phyloP scores from a whole-genome alignment of 1,140 invertebrate genomes.

The Lanistes nyassanus region DNA sequence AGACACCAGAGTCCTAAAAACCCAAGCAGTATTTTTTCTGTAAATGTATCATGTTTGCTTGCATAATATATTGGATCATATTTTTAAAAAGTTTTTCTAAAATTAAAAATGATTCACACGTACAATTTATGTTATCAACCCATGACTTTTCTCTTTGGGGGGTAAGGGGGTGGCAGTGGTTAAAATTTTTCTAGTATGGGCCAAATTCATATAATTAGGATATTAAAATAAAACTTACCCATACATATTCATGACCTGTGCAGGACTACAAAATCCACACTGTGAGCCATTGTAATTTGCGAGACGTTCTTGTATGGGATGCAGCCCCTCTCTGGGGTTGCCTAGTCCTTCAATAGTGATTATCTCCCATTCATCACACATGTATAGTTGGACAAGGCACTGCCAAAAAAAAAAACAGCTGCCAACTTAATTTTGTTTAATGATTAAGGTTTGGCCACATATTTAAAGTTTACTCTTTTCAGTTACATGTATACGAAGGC shows the following conservation, averaged over 20 bases:
- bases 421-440: too few relatives aligned
- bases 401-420: too few relatives aligned
- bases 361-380: constrained; percentile 80
- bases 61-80: too few relatives aligned
- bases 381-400: constrained; percentile 78
- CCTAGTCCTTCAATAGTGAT: constrained; percentile 84
- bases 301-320: constrained; percentile 52
- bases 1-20: too few relatives aligned
- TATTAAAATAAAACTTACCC: constrained; percentile 42
- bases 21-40: too few relatives aligned
- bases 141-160: not conserved
- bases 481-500: too few relatives aligned
- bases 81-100: too few relatives aligned
- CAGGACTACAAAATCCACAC: constrained; percentile 72
- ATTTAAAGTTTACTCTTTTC: too few relatives aligned
- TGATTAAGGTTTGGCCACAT: too few relatives aligned
- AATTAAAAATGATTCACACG: too few relatives aligned
- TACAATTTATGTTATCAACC: not conserved
- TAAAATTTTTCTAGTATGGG: too few relatives aligned
- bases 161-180: not conserved
- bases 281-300: constrained; percentile 59
- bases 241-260: constrained; percentile 63
- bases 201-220: not conserved
- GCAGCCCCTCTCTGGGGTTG: constrained; percentile 67
- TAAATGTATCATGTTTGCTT: too few relatives aligned